A percentile compares a stretch with the other conserved stretches of the same genome.
phyloP scores from a whole-genome alignment of 2,113 vertebrate species.

The Uria lomvia region DNA sequence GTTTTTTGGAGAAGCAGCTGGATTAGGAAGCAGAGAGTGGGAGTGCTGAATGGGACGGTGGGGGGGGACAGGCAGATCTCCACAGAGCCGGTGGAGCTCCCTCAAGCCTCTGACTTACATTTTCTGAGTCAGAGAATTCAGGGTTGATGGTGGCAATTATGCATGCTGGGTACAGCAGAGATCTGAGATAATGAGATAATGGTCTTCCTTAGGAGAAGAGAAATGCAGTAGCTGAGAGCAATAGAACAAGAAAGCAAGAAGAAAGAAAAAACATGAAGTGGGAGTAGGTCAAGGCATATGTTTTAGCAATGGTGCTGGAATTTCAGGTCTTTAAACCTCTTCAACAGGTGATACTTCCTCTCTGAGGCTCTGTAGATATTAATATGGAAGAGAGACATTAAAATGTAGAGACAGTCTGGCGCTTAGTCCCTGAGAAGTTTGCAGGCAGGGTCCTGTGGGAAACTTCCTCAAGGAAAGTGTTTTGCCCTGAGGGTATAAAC shows the following conservation, averaged over 20 bases:
- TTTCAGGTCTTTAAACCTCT: constrained; percentile 45
- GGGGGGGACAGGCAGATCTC: background rate
- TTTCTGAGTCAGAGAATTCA: constrained; percentile 19
- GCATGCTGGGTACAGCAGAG: background rate
- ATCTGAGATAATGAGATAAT: constrained; percentile 9
- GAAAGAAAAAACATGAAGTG: constrained; percentile 12
- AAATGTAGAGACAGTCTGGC: constrained; percentile 32
- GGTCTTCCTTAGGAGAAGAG: background rate
- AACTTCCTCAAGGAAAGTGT: constrained; percentile 33
- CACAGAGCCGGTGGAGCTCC: background rate
- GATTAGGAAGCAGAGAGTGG: background rate
- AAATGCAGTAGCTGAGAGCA: constrained; percentile 15
- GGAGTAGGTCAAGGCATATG: constrained; percentile 9
- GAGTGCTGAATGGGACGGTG: background rate
- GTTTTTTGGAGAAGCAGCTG: background rate
- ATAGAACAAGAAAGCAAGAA: background rate
- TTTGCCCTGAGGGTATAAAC: background rate
- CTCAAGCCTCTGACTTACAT: background rate
- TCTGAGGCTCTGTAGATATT: background rate
- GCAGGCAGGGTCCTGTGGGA: constrained; percentile 27
- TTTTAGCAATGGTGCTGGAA: constrained; percentile 30
- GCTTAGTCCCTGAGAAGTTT: background rate
- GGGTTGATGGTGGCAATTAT: background rate
- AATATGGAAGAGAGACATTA: constrained; percentile 34
- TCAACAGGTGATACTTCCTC: constrained; percentile 15